Evolutionary conservation across 1,140 invertebrate species (phyloP).

Genomic region (Drosophila punjabiensis): DNA sequence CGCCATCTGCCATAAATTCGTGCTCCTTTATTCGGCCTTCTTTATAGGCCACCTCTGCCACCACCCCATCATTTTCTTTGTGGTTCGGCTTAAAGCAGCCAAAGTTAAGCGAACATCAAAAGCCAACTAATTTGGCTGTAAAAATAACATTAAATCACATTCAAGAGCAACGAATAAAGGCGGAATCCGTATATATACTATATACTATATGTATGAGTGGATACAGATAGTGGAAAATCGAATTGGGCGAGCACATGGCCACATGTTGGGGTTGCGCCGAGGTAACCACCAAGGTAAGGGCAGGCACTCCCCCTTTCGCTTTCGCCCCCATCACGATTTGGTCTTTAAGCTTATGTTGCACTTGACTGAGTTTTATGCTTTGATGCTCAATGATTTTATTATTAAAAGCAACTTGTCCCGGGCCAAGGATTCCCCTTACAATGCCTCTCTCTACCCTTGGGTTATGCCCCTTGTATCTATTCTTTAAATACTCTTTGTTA

Average conservation of each 20-base stretch:
- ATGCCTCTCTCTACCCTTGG: not conserved
- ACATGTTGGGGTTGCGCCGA: slow-evolving; percentile 1
- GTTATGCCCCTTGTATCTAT: slow-evolving; percentile 7
- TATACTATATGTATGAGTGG: slow-evolving; percentile 4
- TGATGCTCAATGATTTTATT: slow-evolving; percentile 84
- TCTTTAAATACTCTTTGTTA: not conserved
- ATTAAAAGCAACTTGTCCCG: slow-evolving; percentile 81
- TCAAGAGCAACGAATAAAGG: slow-evolving; percentile 55
- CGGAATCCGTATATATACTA: slow-evolving; percentile 8
- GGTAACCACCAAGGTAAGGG: slow-evolving; percentile 23
- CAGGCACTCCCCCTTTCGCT: slow-evolving; percentile 51
- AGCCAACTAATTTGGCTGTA: slow-evolving; percentile 83
- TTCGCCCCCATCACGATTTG: slow-evolving; percentile 62
- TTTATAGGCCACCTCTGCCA: slow-evolving; percentile 22
- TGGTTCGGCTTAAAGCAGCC: slow-evolving; percentile 53
- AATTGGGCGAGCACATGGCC: slow-evolving; percentile 46
- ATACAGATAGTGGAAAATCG: slow-evolving; percentile 56
- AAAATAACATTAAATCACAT: slow-evolving; percentile 83
- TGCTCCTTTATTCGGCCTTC: slow-evolving; percentile 16
- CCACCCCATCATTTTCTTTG: slow-evolving; percentile 1
- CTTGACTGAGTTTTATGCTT: slow-evolving; percentile 84
- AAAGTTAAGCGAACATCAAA: slow-evolving; percentile 79
- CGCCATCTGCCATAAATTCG: slow-evolving; percentile 56
- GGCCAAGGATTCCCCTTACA: slow-evolving; percentile 34
- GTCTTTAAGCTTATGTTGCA: slow-evolving; percentile 83